Evolutionary conservation across 2,888 invertebrate species (phyloP), one percentile per base, ranked within the genome.

Genomic region (Leptopilina myrica): DNA sequence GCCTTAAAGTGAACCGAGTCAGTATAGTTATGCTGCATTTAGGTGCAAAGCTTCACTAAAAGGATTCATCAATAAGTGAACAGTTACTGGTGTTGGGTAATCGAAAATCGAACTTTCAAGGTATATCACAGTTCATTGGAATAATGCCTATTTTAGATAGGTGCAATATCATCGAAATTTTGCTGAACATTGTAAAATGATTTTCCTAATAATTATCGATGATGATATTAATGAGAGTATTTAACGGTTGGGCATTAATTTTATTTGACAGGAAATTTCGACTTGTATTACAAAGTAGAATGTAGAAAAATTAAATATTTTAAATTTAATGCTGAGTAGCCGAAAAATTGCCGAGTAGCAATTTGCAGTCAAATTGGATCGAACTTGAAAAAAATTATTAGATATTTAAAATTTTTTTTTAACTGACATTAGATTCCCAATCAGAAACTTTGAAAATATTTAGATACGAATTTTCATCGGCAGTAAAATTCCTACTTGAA

Each of bases 81-180:
- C 49, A 49, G 49, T 15, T 15, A 59, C 59, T 62, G 20, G 62
- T 59, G 59, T 59, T 59, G 62, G 62, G 20, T 62, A 62, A 62
- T 62, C 62, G 62, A 62, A 62, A 62, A 62, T 62, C 62, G 62
- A 62, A 62, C 62, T 6, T 62, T 62, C 62, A 62, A 62, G 62
- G 62, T 20, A 62, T 62, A 62, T 62, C 62, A 62, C 9, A 33
- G 62, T 62, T 62, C 20, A 62, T 20, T 20, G 62, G 62, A 62
- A 62, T 62, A 62, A 62, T 62, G 62, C 20, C 62, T 20, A 62
- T 62, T 62, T 62, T 9, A 20, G 8, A 9, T 2, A 20, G 8
- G 15, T 8, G 20, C 15, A 20, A 15, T 20, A 62, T 15, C 15
- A n/a, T n/a, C 5, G 20, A 62, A 15, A 62, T 62, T n/a, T 62